Conservation (phyloP, 2,888 invertebrate species). For the Acleris holmiana region DNA sequence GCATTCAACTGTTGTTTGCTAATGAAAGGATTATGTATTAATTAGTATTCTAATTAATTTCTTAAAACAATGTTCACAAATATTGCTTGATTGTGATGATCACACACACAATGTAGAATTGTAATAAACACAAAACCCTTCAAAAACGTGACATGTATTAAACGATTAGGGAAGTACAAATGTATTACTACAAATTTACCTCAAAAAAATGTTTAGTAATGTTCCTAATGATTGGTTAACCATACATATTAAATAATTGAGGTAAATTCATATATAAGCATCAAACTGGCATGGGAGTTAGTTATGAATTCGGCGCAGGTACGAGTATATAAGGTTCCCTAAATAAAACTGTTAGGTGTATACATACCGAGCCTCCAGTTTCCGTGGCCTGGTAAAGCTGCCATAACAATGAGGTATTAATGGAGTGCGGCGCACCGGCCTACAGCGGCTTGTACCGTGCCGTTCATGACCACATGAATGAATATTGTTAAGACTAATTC, state of each 20-base stretch:
- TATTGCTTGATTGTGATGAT: too few relatives aligned
- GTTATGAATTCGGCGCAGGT: not conserved
- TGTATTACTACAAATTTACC: constrained; percentile 20
- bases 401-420: constrained; percentile 79
- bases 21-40: constrained; percentile 15
- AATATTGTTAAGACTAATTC: too few relatives aligned
- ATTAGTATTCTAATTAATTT: not conserved
- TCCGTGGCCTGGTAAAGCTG: constrained; percentile 84
- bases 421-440: constrained; percentile 64
- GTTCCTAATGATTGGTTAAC: not conserved
- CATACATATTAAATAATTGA: not conserved
- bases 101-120: too few relatives aligned
- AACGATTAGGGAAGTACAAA: not conserved
- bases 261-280: constrained; percentile 2
- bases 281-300: constrained; percentile 8
- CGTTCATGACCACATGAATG: constrained; percentile 36
- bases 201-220: not conserved
- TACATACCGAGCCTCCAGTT: constrained; percentile 77
- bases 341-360: constrained; percentile 35
- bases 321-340: not conserved
- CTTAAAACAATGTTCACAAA: not conserved
- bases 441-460: constrained; percentile 41
- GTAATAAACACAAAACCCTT: constrained; percentile 20
- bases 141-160: not conserved
- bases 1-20: not conserved